Evolutionary conservation across 2,888 invertebrate species (phyloP), one percentile per base, ranked within the genome.

Genomic region (Mythimna lalbum): DNA sequence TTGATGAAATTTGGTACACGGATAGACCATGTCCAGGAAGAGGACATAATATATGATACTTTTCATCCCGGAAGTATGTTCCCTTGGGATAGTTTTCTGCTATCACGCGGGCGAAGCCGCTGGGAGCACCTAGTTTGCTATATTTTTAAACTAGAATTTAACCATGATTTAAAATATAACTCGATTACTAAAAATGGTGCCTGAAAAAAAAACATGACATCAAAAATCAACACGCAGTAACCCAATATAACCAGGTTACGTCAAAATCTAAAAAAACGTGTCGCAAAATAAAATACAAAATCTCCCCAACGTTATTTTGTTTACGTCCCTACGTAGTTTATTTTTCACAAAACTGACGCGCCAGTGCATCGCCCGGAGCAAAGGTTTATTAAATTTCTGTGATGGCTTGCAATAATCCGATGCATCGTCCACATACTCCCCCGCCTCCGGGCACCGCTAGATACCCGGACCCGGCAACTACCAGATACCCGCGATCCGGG

Each of bases 311-410:
- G 23, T 63, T 65, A 59, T 64, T 63, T 56, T 66, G 31, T 33
- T 55, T 33, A n/a, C 31, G 10, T 55, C 43, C 21, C 12, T 17
- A 50, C 19, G 4, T 50, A 31, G 69, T 77, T 75, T 77, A 78
- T 78, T 85, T 85, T 82, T 80, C 63, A 76, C 62, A 70, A 55
- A 72, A 72, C 73, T 77, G 72, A 73, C 75, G 62, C 76, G 63
- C 67, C 50, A 69, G 63, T 67, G 61, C 50, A 78, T 76, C 67
- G 86, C 87, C 82, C 57, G 73, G 68, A 83, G 87, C 86, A 67
- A 70, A 12, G 76, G 77, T 80, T 90, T 89, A 90, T 90, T 90
- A 87, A 87, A 90, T 90, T 88, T 89, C 73, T 69, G 76, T 82
- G 79, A 78, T 76, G 78, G 83, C 84, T 73, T 78, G 87, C 86